These are phyloP conservation scores for Smithornis capensis DNA, from an alignment of 2,113 vertebrate genomes.

Conservation along the genomic window DNA sequence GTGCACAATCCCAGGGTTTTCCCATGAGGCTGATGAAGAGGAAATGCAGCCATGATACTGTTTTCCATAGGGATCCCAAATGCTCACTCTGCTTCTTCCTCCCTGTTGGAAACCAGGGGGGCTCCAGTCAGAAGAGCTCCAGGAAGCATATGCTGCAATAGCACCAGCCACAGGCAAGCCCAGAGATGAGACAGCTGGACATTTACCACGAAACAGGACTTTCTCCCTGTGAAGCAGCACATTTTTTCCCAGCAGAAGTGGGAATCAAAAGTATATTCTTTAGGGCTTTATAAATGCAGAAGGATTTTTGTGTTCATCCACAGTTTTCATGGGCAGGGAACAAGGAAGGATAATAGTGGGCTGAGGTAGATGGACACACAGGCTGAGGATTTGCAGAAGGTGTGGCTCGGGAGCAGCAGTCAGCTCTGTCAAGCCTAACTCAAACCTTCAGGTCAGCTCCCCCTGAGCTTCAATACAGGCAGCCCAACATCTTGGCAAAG, in stretches of 20 bases:
- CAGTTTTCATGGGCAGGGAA: neutral
- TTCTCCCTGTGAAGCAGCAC: neutral
- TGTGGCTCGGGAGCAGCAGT: neutral
- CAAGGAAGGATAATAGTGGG: neutral
- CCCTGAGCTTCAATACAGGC: neutral
- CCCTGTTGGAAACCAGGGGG: neutral
- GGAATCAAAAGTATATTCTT: neutral
- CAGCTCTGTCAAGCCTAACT: neutral
- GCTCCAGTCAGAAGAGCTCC: neutral
- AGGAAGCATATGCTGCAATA: neutral
- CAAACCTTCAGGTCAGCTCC: neutral
- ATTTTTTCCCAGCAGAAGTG: neutral
- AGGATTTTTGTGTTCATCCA: neutral
- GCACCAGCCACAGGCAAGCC: neutral
- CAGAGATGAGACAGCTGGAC: neutral
- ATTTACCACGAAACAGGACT: neutral
- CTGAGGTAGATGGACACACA: neutral
- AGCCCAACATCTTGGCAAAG: neutral
- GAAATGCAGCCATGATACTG: neutral
- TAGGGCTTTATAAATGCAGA: neutral
- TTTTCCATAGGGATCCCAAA: neutral
- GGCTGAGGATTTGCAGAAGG: neutral
- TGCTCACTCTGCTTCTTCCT: neutral
- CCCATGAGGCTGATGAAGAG: neutral
- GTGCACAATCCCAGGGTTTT: neutral